phyloP scores from a whole-genome alignment of 2,797 vertebrate species.

The Pseudochirops cupreus region DNA sequence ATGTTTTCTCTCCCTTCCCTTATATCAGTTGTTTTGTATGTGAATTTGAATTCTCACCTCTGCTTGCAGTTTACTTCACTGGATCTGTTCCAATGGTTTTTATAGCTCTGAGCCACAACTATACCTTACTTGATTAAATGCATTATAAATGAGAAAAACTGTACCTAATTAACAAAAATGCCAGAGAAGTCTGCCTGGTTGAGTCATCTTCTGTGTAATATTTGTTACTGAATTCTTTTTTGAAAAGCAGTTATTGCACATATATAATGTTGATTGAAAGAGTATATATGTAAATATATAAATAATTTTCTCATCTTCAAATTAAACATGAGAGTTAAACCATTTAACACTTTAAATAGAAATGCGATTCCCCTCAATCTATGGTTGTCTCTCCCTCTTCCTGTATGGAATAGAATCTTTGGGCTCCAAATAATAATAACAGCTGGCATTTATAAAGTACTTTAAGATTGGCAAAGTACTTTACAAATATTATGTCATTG shows the following conservation, averaged over 20 bases:
- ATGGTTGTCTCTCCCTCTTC: not conserved
- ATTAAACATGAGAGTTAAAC: not conserved
- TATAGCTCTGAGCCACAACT: constrained; percentile 15
- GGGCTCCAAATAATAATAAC: not conserved
- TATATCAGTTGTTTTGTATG: not conserved
- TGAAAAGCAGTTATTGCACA: not conserved
- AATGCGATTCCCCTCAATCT: not conserved
- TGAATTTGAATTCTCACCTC: constrained; percentile 40
- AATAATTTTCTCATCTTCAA: not conserved
- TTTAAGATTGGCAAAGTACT: not conserved
- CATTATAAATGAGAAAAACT: constrained; percentile 33
- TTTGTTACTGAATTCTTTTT: constrained; percentile 33
- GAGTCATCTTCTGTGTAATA: not conserved
- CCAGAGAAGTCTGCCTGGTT: not conserved
- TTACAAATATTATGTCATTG: not conserved
- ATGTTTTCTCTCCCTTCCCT: constrained; percentile 4
- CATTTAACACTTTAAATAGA: not conserved
- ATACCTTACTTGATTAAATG: constrained; percentile 40
- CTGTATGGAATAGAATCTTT: not conserved
- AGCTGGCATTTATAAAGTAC: not conserved
- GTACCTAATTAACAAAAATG: not conserved
- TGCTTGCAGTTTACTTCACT: not conserved
- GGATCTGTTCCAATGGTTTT: constrained; percentile 25
- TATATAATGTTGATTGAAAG: not conserved
- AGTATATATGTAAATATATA: not conserved